These are phyloP conservation scores for Eclectus roratus DNA, from an alignment of 2,113 vertebrate species.

Conservation along the genomic window DNA sequence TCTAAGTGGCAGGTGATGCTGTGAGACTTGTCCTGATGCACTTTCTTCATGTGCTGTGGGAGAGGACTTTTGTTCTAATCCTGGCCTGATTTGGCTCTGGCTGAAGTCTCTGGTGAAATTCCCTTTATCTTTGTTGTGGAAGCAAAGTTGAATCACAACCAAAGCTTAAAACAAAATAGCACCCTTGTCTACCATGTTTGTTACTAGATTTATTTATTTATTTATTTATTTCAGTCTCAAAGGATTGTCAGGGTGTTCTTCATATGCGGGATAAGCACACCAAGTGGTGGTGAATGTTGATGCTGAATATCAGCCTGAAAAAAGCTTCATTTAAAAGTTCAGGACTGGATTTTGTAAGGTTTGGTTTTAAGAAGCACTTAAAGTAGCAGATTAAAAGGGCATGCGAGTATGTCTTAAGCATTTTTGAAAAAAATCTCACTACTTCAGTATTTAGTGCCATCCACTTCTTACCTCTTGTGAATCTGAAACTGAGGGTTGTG, in stretches of 20 bases:
- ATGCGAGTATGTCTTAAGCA: background rate
- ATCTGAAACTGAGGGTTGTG: background rate
- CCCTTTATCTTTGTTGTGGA: background rate
- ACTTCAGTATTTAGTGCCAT: background rate
- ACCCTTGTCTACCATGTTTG: background rate
- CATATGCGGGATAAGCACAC: accelerated
- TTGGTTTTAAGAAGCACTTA: background rate
- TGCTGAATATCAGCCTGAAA: background rate
- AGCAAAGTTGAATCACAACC: background rate
- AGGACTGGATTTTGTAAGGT: background rate
- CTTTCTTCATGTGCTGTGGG: background rate
- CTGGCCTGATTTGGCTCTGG: background rate
- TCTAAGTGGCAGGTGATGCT: background rate
- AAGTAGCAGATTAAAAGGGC: background rate
- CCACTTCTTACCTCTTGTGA: background rate
- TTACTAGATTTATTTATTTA: background rate
- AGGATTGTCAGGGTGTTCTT: background rate
- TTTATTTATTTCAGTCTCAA: background rate
- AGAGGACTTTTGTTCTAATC: background rate
- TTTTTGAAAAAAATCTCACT: background rate
- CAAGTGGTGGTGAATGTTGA: background rate
- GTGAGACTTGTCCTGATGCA: background rate
- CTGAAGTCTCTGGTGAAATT: background rate
- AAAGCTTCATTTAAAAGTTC: background rate
- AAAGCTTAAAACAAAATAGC: background rate